Base-by-base conservation (phyloP, 2,888 invertebrate species). In the Odontocolon sp. region DNA sequence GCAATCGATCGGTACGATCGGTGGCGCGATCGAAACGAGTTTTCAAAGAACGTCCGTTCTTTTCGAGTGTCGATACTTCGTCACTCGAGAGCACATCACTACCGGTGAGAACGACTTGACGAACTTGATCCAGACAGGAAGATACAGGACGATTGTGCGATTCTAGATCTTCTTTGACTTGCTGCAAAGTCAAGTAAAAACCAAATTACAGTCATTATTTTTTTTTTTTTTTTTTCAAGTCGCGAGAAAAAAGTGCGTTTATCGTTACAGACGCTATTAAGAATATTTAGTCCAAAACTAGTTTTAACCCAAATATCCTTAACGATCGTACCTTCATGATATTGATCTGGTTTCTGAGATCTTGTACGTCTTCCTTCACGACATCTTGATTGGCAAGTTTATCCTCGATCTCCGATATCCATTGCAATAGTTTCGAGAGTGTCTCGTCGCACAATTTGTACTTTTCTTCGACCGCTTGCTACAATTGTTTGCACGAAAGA, bases 381-480 rank as follows among this genome's bases (percentile, higher is more conserved):
- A 96, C 95, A 84, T 96, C 96, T 87, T 97, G 96, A 81, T 95
- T 94, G 47, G 97, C 95, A 82, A 98, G 92, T 85, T 95, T 93
- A 81, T 95, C 94, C 91, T 98, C 98, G 5, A 97, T 92, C 76
- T 95, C 95, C 21, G 94, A 93, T 83, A 98, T 95, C 97, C 97
- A 98, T 90, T 96, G 95, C 84, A 97, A 92, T 72, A 98, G 92
- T 89, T 96, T 96, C 78, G 94, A 94, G 74, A 97, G 92, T 42
- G 95, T 95, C 90, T 97, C 96, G 91, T 97, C 96, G 91, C 97
- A 97, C 85, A 96, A 92, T 89, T 96, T 95, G 93, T 97, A 98
- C 91, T 97, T 97, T 91, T 98, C 98, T 92, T 97, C 96, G 84
- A 97, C 96, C 87, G 97, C 97, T 96, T 97, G 97, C 98, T 98